Conservation (phyloP, 35 echinoderm and acorn worm species). For the Hemicentrotus pulcherrimus region DNA sequence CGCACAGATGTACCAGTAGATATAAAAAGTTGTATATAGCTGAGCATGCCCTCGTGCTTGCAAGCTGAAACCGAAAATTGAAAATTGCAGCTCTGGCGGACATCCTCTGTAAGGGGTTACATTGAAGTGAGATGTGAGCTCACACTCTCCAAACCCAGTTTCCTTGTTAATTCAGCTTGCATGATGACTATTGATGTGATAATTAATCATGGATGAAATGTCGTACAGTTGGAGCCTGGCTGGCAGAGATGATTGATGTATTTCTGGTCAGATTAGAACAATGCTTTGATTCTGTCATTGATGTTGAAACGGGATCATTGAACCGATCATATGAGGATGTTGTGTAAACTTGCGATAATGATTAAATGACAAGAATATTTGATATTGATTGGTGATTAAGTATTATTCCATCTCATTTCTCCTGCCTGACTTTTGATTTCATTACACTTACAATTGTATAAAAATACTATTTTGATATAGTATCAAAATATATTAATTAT, state of each 20-base stretch:
- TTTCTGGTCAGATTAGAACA: background rate
- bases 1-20: constrained; percentile 53
- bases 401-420: background rate
- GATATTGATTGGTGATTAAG: background rate
- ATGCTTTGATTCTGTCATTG: background rate
- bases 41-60: constrained; percentile 29
- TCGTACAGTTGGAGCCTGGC: background rate
- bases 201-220: constrained; percentile 47
- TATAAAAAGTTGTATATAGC: constrained; percentile 6
- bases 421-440: background rate
- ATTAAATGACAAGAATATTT: background rate
- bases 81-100: constrained; percentile 40
- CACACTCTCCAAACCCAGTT: constrained; percentile 45
- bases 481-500: no score
- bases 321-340: background rate
- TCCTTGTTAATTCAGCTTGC: constrained; percentile 48
- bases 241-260: background rate
- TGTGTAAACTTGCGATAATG: background rate
- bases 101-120: constrained; percentile 35
- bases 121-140: constrained; percentile 42
- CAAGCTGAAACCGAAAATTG: constrained; percentile 57
- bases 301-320: background rate
- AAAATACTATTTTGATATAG: no score
- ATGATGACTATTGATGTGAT: constrained; percentile 27
- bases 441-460: background rate